Evolutionary conservation across 2,113 vertebrate species (phyloP), one percentile per base, ranked within the genome.

Genomic region (Castor canadensis): DNA sequence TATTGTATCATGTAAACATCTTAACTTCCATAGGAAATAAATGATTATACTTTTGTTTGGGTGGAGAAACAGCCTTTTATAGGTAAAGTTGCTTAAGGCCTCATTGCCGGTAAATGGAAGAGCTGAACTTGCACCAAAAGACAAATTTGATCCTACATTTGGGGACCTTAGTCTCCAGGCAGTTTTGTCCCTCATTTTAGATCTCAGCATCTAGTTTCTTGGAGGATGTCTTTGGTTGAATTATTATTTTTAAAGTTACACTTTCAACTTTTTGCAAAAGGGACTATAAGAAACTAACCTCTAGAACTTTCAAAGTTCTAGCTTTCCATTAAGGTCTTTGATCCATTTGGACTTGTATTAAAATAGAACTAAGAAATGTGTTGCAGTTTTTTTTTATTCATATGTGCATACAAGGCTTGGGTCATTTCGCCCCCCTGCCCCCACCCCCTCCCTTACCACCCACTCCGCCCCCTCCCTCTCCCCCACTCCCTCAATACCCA

Each of bases 261-360:
- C 11, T 86, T 91, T 81, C 22, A 93, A 91, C 3, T 80, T 89
- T 89, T 89, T 79, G 64, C 64, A 89, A 95, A 91, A 45, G 9
- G 86, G 19, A 77, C 19, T 93, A 81, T 64, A n/a, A n/a, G n/a
- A n/a, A n/a, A n/a, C n/a, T n/a, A n/a, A n/a, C n/a, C n/a, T n/a
- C n/a, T n/a, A n/a, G n/a, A n/a, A n/a, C n/a, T n/a, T n/a, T n/a
- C n/a, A n/a, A n/a, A n/a, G n/a, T n/a, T n/a, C n/a, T n/a, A n/a
- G n/a, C n/a, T n/a, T n/a, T n/a, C n/a, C n/a, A n/a, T n/a, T n/a
- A n/a, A n/a, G n/a, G n/a, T n/a, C n/a, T n/a, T n/a, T n/a, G n/a
- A n/a, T n/a, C n/a, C n/a, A n/a, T n/a, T n/a, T n/a, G n/a, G n/a
- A n/a, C n/a, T n/a, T n/a, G n/a, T n/a, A n/a, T n/a, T n/a, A n/a